A percentile compares a stretch with the other conserved stretches of the same genome.
phyloP scores from a whole-genome alignment of 2,888 invertebrate genomes.

The Drosophila bunnanda region DNA sequence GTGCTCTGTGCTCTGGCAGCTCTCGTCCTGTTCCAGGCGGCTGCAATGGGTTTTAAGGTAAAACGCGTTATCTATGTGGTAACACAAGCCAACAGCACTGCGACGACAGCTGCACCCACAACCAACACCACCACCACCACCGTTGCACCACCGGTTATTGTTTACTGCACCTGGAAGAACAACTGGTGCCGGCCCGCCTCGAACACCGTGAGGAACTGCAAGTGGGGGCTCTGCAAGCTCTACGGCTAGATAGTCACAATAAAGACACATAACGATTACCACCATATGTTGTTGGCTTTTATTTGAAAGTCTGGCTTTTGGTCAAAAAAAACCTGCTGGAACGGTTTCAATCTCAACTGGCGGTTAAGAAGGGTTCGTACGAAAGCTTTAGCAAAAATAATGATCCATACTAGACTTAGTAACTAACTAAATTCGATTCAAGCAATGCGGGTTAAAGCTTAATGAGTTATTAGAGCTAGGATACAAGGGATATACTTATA shows the following conservation, averaged over 20 bases:
- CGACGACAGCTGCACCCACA: background rate
- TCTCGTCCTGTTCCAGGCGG: slow-evolving; percentile 21
- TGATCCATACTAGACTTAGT: slow-evolving; percentile 32
- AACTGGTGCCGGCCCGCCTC: slow-evolving; percentile 32
- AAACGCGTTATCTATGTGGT: slow-evolving; percentile 17
- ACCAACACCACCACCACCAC: background rate
- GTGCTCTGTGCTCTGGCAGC: slow-evolving; percentile 25
- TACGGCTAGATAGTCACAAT: slow-evolving; percentile 6
- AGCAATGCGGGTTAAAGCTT: slow-evolving; percentile 48
- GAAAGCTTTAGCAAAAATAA: slow-evolving; percentile 48
- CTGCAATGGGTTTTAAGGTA: slow-evolving; percentile 13
- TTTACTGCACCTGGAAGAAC: slow-evolving; percentile 38
- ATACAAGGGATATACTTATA: slow-evolving; percentile 8
- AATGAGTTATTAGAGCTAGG: slow-evolving; percentile 34
- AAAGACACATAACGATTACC: slow-evolving; percentile 4
- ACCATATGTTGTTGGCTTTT: slow-evolving; percentile 29
- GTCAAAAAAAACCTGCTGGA: slow-evolving; percentile 53
- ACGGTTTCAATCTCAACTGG: slow-evolving; percentile 53
- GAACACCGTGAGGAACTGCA: slow-evolving; percentile 16
- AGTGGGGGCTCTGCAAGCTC: slow-evolving; percentile 30
- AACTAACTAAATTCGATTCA: slow-evolving; percentile 54
- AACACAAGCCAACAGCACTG: background rate
- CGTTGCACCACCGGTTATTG: background rate
- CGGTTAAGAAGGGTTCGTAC: slow-evolving; percentile 20
- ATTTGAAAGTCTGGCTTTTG: slow-evolving; percentile 49